phyloP scores from a whole-genome alignment of 2,113 vertebrate genomes.

The Anarrhichthys ocellatus region DNA sequence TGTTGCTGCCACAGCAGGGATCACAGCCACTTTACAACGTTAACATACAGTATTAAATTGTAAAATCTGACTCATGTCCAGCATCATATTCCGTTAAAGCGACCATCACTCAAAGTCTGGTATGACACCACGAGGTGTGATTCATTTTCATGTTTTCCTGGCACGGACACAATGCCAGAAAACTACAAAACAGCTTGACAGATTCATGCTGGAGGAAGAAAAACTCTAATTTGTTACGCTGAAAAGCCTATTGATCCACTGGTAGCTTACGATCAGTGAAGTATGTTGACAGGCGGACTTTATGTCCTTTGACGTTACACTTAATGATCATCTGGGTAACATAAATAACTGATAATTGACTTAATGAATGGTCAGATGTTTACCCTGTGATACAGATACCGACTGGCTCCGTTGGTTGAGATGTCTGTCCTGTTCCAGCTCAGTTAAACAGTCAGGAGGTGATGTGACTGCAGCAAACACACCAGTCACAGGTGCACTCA shows the following conservation, averaged over 20 bases:
- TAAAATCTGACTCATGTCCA: conserved; percentile 7
- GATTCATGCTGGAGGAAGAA: neutral
- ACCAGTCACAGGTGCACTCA: conserved; percentile 32
- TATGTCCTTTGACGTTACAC: neutral
- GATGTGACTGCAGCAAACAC: conserved; percentile 4
- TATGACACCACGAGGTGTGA: conserved; percentile 6
- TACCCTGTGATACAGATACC: neutral
- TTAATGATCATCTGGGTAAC: neutral
- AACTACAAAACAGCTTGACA: conserved; percentile 24
- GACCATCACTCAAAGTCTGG: conserved; percentile 4
- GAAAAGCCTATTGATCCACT: neutral
- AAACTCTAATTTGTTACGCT: neutral
- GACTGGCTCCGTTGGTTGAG: neutral
- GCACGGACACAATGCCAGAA: conserved; percentile 9
- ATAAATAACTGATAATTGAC: neutral
- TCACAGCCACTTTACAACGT: neutral
- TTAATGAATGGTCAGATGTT: neutral
- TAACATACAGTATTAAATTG: neutral
- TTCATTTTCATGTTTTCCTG: conserved; percentile 33
- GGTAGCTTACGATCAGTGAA: neutral
- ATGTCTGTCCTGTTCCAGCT: neutral
- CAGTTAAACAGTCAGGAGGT: neutral
- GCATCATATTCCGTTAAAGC: neutral
- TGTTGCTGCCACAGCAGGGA: neutral
- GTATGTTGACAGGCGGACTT: neutral